Base-by-base conservation (phyloP, 2,888 invertebrate genomes). In the Dasypogon diadema region DNA sequence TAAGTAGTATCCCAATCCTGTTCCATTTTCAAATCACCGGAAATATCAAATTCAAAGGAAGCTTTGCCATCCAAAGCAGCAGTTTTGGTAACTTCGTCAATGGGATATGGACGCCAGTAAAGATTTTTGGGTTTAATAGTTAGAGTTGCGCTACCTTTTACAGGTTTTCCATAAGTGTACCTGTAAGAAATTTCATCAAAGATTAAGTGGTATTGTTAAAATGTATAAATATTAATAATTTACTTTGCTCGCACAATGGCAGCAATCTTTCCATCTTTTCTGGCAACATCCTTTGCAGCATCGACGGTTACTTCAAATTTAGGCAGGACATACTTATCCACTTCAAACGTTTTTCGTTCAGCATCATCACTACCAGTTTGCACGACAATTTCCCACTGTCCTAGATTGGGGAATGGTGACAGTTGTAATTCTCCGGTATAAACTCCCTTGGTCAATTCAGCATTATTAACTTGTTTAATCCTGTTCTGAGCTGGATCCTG, bases 251-350 rank as follows among this genome's bases (percentile, higher is more conserved):
- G 90, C 22, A 97, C 89, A 56, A 92, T 92, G 21, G 92, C 92
- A 8, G 88, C 89, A 70, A 97, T 89, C 80, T 91, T 90, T 63
- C 91, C 91, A 63, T 95, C 93, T 79, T 91, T 91, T 84, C 94
- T 93, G 2, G 95, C 92, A 12, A 91, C 89, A 84, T 94, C 94
- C 75, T 92, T 89, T 0, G 95, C 93, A 68, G 94, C 89, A 80
- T 92, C 90, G 77, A 96, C 90, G 51, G 90, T 90, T 79, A 97
- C 93, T 82, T 96, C 91, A 86, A 96, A 97, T 83, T 96, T 96
- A 0, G 97, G 97, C 78, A 95, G 87, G 74, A 97, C 92, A 82
- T 94, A 95, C 85, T 95, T 93, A 3, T 94, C 95, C 8, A 96
- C 93, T 82, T 92, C 89, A 70, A 80, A 78, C 16, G 16, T 18